A percentile compares a stretch with the other conserved stretches of the same genome.
These are phyloP conservation scores for Metellina segmentata DNA, from an alignment of 2,888 invertebrate genomes.

Conservation along the genomic window DNA sequence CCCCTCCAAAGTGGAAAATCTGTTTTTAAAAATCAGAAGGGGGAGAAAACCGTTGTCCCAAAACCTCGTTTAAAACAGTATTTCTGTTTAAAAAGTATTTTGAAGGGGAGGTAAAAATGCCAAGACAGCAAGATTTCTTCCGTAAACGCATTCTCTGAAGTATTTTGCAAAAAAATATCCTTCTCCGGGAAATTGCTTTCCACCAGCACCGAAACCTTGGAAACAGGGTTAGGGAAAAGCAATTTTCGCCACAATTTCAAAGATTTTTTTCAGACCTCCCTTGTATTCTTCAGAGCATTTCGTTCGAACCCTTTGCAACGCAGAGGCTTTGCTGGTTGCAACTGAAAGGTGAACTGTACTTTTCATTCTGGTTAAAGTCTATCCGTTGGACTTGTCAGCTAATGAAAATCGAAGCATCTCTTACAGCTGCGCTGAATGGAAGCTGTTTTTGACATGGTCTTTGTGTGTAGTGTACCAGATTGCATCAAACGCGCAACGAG, in stretches of 20 bases:
- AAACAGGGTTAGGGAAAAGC: constrained; percentile 43
- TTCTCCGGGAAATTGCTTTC: constrained; percentile 25
- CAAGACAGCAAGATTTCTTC: not conserved
- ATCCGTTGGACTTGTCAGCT: not conserved
- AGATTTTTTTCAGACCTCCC: not conserved
- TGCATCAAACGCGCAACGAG: too few relatives aligned
- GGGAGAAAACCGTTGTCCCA: too few relatives aligned
- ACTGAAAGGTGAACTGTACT: too few relatives aligned
- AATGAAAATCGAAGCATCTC: not conserved
- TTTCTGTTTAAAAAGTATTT: not conserved
- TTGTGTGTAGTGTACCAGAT: not conserved
- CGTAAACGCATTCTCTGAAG: constrained; percentile 4
- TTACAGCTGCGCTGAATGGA: not conserved
- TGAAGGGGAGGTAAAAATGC: not conserved
- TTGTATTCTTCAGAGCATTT: constrained; percentile 7
- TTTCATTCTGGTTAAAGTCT: not conserved
- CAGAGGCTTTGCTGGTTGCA: too few relatives aligned
- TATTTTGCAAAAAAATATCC: constrained; percentile 3
- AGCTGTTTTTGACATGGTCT: not conserved
- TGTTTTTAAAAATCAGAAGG: too few relatives aligned
- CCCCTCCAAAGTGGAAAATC: too few relatives aligned
- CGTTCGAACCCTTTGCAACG: not conserved
- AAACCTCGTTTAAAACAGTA: too few relatives aligned
- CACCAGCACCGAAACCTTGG: not conserved
- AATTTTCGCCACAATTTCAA: constrained; percentile 59